phyloP scores from a whole-genome alignment of 2,797 vertebrate genomes.

The Brachyrhaphis roseni region DNA sequence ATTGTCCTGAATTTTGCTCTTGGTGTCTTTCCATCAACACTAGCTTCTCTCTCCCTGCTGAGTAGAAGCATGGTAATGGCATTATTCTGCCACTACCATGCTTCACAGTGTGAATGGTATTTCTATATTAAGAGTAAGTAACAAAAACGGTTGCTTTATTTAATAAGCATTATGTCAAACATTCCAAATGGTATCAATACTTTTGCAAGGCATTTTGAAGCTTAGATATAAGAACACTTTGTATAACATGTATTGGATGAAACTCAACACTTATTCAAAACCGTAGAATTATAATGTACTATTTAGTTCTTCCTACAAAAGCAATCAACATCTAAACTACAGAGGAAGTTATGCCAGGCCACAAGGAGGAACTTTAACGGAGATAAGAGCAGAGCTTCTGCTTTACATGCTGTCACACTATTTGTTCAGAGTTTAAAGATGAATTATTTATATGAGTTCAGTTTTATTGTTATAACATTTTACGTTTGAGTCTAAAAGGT shows the following conservation, averaged over 20 bases:
- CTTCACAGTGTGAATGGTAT: not conserved
- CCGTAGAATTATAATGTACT: not conserved
- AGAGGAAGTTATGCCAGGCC: slow-evolving; percentile 40
- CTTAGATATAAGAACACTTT: not conserved
- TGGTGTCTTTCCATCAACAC: not conserved
- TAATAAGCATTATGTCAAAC: not conserved
- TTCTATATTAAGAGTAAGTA: not conserved
- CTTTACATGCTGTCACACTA: slow-evolving; percentile 18
- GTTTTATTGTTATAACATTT: not conserved
- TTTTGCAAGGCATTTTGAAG: not conserved
- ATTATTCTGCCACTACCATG: not conserved
- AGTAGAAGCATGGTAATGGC: not conserved
- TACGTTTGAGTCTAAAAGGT: not conserved
- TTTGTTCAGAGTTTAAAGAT: slow-evolving; percentile 5
- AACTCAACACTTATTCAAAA: not conserved
- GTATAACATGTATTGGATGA: not conserved
- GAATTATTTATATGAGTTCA: not conserved
- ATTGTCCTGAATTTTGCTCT: not conserved
- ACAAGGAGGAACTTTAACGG: slow-evolving; percentile 50
- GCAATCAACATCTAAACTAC: not conserved
- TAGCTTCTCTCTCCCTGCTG: not conserved
- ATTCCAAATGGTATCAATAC: not conserved
- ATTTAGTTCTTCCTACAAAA: not conserved
- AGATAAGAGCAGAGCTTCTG: slow-evolving; percentile 40
- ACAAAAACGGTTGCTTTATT: not conserved